Conservation (phyloP, 2,113 vertebrate species). For the Ophthalmolycus amberensis region DNA sequence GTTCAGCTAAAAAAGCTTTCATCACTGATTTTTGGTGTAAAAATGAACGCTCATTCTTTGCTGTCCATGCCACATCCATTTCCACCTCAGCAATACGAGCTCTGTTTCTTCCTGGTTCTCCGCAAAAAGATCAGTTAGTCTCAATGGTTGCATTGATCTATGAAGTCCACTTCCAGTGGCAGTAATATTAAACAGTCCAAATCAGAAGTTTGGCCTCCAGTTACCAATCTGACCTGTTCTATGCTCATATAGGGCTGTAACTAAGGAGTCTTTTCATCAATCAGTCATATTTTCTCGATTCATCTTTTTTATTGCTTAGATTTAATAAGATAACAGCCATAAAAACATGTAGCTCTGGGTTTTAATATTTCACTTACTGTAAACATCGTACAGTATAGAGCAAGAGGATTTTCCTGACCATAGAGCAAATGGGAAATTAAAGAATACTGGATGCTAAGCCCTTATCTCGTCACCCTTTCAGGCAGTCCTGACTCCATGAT, state of each 20-base stretch:
- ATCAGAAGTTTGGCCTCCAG: background rate
- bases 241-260: background rate
- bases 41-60: background rate
- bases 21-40: background rate
- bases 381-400: background rate
- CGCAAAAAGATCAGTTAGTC: background rate
- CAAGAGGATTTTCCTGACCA: too few species aligned
- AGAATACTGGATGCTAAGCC: background rate
- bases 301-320: too few species aligned
- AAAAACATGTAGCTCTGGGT: background rate
- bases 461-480: background rate
- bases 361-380: background rate
- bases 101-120: background rate
- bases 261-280: background rate
- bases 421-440: background rate
- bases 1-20: background rate
- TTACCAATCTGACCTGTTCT: background rate
- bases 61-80: background rate
- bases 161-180: background rate
- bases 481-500: background rate
- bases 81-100: background rate
- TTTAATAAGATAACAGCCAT: background rate
- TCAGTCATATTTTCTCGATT: background rate
- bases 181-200: background rate
- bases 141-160: background rate